A percentile compares a stretch with the other conserved stretches of the same genome.
phyloP scores from a whole-genome alignment of 2,113 vertebrate genomes.

The Choloepus hoffmanni region DNA sequence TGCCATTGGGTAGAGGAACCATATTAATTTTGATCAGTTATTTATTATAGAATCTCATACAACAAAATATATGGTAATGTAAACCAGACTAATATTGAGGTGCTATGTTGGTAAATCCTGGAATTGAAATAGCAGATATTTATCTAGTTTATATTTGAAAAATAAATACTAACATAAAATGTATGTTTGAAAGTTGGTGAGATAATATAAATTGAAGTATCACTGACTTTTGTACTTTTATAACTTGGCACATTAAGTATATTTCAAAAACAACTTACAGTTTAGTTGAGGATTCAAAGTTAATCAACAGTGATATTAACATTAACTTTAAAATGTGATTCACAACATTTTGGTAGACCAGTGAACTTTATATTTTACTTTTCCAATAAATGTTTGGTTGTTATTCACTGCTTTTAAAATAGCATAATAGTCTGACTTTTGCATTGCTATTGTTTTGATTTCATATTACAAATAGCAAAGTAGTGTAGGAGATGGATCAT shows the following conservation, averaged over 20 bases:
- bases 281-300: neutral
- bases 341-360: neutral
- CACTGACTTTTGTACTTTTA: neutral
- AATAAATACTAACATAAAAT: neutral
- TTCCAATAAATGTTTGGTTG: neutral
- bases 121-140: conserved; percentile 53
- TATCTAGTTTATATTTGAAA: conserved; percentile 58
- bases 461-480: neutral
- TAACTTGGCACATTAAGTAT: neutral
- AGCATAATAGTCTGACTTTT: neutral
- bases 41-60: conserved; percentile 81
- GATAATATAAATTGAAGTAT: neutral
- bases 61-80: conserved; percentile 83
- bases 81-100: conserved; percentile 56
- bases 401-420: conserved; percentile 21
- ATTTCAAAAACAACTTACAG: neutral
- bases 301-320: neutral
- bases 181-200: neutral
- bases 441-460: neutral
- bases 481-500: neutral
- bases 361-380: neutral
- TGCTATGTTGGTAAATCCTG: conserved; percentile 56
- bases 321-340: neutral
- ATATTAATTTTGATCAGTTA: conserved; percentile 88
- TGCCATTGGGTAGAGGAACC: conserved; percentile 87